Evolutionary conservation across 1,140 invertebrate species (phyloP), one percentile per base, ranked within the genome.

Genomic region (Colletes latitarsis): DNA sequence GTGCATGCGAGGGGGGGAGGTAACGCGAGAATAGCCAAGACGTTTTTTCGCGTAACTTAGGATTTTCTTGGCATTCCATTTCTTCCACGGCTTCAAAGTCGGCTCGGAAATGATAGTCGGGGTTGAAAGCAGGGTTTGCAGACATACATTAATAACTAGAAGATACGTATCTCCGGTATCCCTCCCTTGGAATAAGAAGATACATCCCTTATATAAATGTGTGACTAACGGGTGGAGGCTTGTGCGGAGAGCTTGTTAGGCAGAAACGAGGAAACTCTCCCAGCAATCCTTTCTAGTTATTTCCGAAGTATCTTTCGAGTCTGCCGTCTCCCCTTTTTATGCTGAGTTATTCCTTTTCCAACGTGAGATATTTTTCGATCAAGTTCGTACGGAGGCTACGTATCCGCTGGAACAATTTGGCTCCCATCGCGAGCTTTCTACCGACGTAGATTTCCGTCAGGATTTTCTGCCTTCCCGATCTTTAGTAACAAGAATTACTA

Each of bases 61-160:
- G 70, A 89, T 90, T 73, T 88, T 84, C 89, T 89, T 89, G 88
- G 89, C 87, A 91, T 79, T 78, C 79, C 81, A 84, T 70, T 82
- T 19, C 77, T 82, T 80, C 75, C 82, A 85, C 73, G 79, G 85
- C 67, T 86, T 84, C 52, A 64, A 80, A 68, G 72, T 63, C 73
- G 21, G 55, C 21, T 41, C 41, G 49, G 70, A 14, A 46, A 43
- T 12, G 19, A n/a, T 21, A 39, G 62, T 43, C 52, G 52, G 76
- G 63, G 57, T 75, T 76, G 80, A 79, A 77, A 67, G 75, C 60
- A 77, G 77, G 81, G 79, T 76, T 84, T 67, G 86, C 90, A 90
- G 91, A 92, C 90, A 86, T 92, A 92, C 92, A 93, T 93, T 92
- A 92, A 92, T 92, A 92, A 92, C 91, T 87, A 82, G 82, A 85